phyloP scores from a whole-genome alignment of 2,797 vertebrate genomes.

The Amazonetta brasiliensis region DNA sequence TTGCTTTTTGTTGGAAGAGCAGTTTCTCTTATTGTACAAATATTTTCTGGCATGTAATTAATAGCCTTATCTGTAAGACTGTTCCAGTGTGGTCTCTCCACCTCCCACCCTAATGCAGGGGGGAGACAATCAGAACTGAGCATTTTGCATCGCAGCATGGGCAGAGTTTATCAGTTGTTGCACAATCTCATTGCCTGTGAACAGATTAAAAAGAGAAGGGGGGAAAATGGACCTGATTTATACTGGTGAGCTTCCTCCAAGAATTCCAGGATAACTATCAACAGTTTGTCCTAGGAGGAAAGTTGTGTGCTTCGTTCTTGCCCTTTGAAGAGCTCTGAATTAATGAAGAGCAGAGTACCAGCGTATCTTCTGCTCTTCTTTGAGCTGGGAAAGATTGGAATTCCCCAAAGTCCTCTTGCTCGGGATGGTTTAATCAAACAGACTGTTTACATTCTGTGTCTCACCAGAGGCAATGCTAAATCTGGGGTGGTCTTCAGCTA shows the following conservation, averaged over 20 bases:
- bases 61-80: background rate
- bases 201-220: background rate
- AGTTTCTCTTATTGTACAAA: constrained; percentile 11
- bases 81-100: background rate
- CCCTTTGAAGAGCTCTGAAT: constrained; percentile 39
- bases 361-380: constrained; percentile 1
- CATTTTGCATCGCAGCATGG: background rate
- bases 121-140: background rate
- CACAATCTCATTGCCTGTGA: background rate
- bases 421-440: constrained; percentile 58
- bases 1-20: constrained; percentile 8
- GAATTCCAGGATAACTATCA: background rate
- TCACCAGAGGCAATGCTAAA: constrained; percentile 41
- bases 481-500: constrained; percentile 48
- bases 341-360: constrained; percentile 21
- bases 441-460: constrained; percentile 51
- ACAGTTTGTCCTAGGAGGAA: background rate
- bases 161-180: constrained; percentile 14
- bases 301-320: background rate
- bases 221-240: background rate
- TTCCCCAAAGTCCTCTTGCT: constrained; percentile 54
- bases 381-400: constrained; percentile 26
- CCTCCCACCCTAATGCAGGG: background rate
- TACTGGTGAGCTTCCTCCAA: constrained; percentile 3
- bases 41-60: constrained; percentile 16